Conservation (phyloP, 2,113 vertebrate genomes). For the Scopus umbretta region DNA sequence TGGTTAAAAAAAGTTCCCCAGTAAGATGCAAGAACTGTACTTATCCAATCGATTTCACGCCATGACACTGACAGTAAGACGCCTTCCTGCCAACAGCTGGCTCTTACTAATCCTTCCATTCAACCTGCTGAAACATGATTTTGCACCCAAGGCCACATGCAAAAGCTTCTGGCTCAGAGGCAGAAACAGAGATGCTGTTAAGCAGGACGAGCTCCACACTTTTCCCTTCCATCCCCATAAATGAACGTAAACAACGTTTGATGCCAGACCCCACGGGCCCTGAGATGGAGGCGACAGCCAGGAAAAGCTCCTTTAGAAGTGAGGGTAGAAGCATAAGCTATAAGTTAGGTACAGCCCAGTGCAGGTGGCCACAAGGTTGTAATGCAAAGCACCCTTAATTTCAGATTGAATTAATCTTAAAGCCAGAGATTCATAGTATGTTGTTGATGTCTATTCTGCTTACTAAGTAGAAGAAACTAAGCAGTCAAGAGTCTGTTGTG, state of each 20-base stretch:
- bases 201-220: neutral
- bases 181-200: neutral
- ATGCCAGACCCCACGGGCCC: neutral
- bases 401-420: neutral
- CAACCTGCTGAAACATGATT: slow-evolving; percentile 20
- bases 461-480: neutral
- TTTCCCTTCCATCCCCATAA: neutral
- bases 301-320: neutral
- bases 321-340: neutral
- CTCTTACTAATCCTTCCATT: slow-evolving; percentile 36
- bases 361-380: neutral
- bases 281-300: neutral
- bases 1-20: neutral
- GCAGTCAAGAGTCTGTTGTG: neutral
- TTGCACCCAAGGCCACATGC: slow-evolving; percentile 30
- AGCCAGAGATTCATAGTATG: neutral
- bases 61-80: neutral
- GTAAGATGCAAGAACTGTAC: neutral
- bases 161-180: slow-evolving; percentile 2
- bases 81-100: slow-evolving; percentile 34
- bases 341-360: neutral
- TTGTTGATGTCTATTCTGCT: neutral
- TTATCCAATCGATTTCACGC: slow-evolving; percentile 9
- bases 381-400: neutral
- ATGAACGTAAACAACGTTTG: neutral